A percentile compares a stretch with the other conserved stretches of the same genome.
phyloP scores from a whole-genome alignment of 2,888 invertebrate genomes.

The Zootermopsis nevadensis region DNA sequence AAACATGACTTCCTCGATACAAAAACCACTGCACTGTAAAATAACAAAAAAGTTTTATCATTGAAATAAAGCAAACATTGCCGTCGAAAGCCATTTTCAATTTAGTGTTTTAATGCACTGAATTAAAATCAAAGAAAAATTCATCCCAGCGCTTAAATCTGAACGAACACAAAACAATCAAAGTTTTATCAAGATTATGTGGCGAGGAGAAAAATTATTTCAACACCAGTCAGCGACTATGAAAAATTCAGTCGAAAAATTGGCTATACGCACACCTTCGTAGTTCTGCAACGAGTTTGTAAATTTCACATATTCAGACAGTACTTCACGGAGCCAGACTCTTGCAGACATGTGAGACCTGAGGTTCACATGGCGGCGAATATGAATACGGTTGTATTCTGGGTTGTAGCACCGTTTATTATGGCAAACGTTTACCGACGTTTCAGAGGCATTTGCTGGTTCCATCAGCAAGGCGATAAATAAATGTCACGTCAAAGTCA shows the following conservation, averaged over 20 bases:
- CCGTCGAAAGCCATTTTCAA: conserved; percentile 23
- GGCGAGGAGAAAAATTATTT: background rate
- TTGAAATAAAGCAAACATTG: conserved; percentile 21
- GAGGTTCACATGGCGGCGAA: too few species aligned
- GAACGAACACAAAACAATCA: conserved; percentile 5
- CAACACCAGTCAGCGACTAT: background rate
- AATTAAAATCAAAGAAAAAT: conserved; percentile 21
- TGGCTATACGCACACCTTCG: too few species aligned
- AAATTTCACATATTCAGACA: too few species aligned
- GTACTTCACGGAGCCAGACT: too few species aligned
- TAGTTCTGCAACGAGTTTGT: too few species aligned
- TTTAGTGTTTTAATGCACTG: conserved; percentile 32
- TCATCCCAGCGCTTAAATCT: conserved; percentile 13
- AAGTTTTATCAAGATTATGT: conserved; percentile 30
- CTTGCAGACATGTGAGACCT: too few species aligned
- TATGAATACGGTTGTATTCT: too few species aligned
- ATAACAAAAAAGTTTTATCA: conserved; percentile 17
- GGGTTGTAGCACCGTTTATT: too few species aligned
- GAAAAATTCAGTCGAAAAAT: background rate
- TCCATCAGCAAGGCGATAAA: too few species aligned
- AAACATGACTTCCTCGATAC: conserved; percentile 20
- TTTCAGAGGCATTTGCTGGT: too few species aligned
- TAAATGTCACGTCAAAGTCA: too few species aligned
- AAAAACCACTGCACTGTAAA: background rate
- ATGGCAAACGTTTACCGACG: too few species aligned